A percentile compares a stretch with the other conserved stretches of the same genome.
Evolutionary conservation across 2,797 vertebrate species (phyloP).

Genomic region (Coluber constrictor): DNA sequence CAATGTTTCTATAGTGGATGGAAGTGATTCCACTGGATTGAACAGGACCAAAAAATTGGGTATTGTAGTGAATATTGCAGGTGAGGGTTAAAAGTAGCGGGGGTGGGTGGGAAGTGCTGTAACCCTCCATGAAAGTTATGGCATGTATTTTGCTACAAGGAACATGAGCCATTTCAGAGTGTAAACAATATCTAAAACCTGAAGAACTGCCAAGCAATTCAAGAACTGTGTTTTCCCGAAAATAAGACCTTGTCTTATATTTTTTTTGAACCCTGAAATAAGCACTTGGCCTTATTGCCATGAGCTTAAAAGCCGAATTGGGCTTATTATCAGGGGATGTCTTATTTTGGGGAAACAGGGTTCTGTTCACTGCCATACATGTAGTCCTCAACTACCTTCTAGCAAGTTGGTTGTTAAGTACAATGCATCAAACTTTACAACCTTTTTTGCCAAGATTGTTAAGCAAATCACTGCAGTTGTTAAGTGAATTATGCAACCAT

Average conservation of each 20-base stretch:
- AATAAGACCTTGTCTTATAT: too few relatives aligned
- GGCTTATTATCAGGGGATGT: too few relatives aligned
- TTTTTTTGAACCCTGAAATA: too few relatives aligned
- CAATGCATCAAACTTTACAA: too few relatives aligned
- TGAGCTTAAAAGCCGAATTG: too few relatives aligned
- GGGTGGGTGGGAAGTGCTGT: not conserved
- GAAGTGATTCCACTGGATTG: not conserved
- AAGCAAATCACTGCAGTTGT: too few relatives aligned
- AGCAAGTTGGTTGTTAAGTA: too few relatives aligned
- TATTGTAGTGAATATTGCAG: not conserved
- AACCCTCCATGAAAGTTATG: not conserved
- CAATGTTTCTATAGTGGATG: not conserved
- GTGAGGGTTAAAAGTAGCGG: not conserved
- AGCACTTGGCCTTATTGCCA: too few relatives aligned
- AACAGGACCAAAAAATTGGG: not conserved
- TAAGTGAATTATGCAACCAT: too few relatives aligned
- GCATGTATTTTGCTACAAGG: not conserved
- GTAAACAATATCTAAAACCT: not conserved
- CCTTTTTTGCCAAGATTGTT: too few relatives aligned
- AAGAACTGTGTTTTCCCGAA: not conserved
- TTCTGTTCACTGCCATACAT: not conserved
- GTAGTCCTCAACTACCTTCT: too few relatives aligned
- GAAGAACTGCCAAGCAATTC: not conserved
- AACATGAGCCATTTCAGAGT: not conserved
- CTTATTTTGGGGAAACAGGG: too few relatives aligned